These are phyloP conservation scores for Tupaia chinensis DNA, from an alignment of 2,113 vertebrate species.

Conservation along the genomic window DNA sequence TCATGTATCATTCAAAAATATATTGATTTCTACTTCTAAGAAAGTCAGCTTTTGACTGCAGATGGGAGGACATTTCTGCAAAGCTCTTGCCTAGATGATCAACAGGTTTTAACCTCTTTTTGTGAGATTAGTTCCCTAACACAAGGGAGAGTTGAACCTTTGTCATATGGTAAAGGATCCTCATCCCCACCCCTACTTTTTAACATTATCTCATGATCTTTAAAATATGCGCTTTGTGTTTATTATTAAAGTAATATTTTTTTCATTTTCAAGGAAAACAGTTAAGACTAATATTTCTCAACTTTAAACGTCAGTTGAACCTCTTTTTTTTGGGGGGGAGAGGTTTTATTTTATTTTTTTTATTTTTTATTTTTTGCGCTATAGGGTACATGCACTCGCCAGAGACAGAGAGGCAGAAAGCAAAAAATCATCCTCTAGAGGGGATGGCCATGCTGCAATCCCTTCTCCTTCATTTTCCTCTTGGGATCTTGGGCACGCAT, in stretches of 20 bases:
- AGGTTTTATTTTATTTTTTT: too few relatives aligned
- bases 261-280: neutral
- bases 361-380: too few relatives aligned
- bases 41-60: neutral
- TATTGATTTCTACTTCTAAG: neutral
- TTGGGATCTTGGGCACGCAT: too few relatives aligned
- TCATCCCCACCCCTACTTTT: neutral
- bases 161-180: neutral
- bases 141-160: too few relatives aligned
- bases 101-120: neutral
- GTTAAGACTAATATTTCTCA: neutral
- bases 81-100: neutral
- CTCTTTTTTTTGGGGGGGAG: too few relatives aligned
- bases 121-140: neutral
- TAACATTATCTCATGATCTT: neutral
- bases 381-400: too few relatives aligned
- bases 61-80: neutral
- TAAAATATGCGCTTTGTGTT: neutral
- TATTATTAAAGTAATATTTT: neutral
- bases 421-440: too few relatives aligned
- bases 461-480: too few relatives aligned
- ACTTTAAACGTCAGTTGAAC: constrained; percentile 36
- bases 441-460: too few relatives aligned
- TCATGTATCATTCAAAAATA: neutral
- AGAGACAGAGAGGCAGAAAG: too few relatives aligned